phyloP scores from a whole-genome alignment of 2,797 vertebrate species.

The Alosa sapidissima region DNA sequence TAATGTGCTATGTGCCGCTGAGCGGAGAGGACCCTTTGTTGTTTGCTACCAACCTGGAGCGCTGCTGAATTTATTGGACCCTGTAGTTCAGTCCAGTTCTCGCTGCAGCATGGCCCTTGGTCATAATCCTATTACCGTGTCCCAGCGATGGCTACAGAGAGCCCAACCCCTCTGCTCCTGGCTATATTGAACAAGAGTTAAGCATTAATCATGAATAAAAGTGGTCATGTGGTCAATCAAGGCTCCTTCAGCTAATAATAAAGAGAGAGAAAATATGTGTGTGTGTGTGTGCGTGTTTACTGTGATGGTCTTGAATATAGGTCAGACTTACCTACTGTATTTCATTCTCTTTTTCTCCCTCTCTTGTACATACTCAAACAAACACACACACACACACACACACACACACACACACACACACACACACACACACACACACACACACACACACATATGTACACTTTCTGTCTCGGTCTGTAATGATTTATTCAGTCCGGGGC shows the following conservation, averaged over 20 bases:
- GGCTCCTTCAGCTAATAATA: background rate
- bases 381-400: background rate
- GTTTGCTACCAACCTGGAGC: background rate
- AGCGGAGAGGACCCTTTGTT: conserved; percentile 1
- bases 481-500: conserved; percentile 12
- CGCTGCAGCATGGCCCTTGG: background rate
- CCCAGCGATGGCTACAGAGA: background rate
- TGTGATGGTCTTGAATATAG: conserved; percentile 24
- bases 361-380: background rate
- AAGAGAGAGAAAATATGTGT: background rate
- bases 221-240: background rate
- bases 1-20: background rate
- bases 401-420: background rate
- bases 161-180: background rate
- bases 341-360: background rate
- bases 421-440: background rate
- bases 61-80: background rate
- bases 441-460: background rate
- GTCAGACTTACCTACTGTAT: conserved; percentile 15
- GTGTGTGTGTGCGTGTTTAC: background rate
- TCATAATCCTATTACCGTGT: background rate
- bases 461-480: background rate
- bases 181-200: background rate
- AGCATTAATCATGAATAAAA: background rate
- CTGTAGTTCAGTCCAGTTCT: background rate